Base-by-base conservation (phyloP, 1,140 invertebrate species). In the Lepidurus apus region DNA sequence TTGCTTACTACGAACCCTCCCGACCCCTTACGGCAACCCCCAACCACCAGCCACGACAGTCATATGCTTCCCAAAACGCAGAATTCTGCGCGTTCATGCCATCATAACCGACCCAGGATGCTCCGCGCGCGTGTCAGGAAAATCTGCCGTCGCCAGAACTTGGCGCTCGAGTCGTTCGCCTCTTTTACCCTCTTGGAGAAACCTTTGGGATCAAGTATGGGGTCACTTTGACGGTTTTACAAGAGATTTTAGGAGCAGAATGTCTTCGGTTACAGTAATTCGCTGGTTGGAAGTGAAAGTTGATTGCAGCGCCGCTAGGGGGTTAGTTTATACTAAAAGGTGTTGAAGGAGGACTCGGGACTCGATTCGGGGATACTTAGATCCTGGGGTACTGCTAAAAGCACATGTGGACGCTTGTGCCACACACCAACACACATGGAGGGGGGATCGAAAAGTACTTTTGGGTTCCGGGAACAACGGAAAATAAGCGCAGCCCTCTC, bases 31-130 rank as follows among this genome's bases (percentile, higher is more conserved):
- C 53, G 17, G 17, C 21, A 65, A 13, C 17, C 53, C 53, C 53
- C 53, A 13, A 65, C 53, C 53, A 65, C 53, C 21, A 65, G 53
- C 53, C 53, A 65, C 53, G 53, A 21, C 53, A 65, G 53, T 65
- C 53, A 65, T 65, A 65, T 65, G 21, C 17, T 65, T 65, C 13
- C 53, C 53, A 65, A 65, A 65, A 65, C 53, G 53, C 53, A 65
- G 53, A 65, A 65, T 65, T 65, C 53, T 65, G 53, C 53, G 53
- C 53, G 53, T 65, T 65, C 53, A 65, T 9, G 53, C 53, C 53
- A 65, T 65, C 53, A 65, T 65, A 65, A 65, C 53, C n/a, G 17
- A 17, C 4, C 53, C 17, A 13, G 53, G 17, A 21, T 21, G 53
- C 21, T 21, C 21, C 53, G 17, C 53, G 53, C 53, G 17, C 9